Conservation (phyloP, 2,797 vertebrate genomes). For the Alosa sapidissima region DNA sequence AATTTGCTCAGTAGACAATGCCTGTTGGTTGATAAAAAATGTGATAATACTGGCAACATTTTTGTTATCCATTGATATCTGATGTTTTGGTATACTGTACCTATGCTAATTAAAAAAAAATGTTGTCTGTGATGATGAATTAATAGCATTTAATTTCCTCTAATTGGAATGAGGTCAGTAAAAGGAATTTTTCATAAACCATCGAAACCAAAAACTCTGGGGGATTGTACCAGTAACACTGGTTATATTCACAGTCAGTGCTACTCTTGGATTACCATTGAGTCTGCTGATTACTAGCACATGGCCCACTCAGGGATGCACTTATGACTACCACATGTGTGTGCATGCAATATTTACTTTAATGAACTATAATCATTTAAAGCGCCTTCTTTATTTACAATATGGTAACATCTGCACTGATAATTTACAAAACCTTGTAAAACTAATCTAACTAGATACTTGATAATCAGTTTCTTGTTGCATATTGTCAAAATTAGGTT, state of each 20-base stretch:
- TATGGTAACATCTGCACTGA: not conserved
- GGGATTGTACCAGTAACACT: not conserved
- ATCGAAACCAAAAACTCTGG: not conserved
- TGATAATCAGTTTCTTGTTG: slow-evolving; percentile 15
- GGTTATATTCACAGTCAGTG: not conserved
- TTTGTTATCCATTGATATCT: not conserved
- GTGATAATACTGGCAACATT: not conserved
- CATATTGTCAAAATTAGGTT: slow-evolving; percentile 5
- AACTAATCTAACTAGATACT: slow-evolving; percentile 16
- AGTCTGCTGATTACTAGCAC: not conserved
- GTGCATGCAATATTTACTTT: not conserved
- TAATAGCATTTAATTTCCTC: not conserved
- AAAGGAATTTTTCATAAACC: not conserved
- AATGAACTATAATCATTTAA: not conserved
- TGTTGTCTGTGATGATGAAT: not conserved
- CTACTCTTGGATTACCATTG: not conserved
- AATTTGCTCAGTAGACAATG: not conserved
- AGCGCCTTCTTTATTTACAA: slow-evolving; percentile 9
- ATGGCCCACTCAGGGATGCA: slow-evolving; percentile 5
- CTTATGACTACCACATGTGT: slow-evolving; percentile 12
- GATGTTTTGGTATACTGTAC: not conserved
- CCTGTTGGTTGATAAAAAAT: not conserved
- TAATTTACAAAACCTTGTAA: slow-evolving; percentile 19
- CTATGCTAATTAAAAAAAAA: not conserved
- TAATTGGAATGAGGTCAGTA: not conserved